phyloP scores from a whole-genome alignment of 2,113 vertebrate species.

The Tautogolabrus adspersus region DNA sequence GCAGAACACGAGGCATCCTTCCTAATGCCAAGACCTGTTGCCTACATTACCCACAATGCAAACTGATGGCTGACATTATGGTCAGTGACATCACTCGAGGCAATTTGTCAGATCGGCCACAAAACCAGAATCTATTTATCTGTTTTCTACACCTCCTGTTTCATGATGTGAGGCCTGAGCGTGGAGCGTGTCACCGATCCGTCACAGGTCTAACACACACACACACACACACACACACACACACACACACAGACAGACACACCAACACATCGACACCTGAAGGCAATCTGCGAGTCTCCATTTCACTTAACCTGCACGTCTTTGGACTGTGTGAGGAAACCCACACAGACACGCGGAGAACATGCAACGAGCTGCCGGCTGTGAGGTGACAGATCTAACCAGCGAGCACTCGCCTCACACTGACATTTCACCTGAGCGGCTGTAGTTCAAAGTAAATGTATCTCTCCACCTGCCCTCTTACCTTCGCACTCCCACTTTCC shows the following conservation, averaged over 20 bases:
- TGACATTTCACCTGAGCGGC: constrained; percentile 52
- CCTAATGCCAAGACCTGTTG: neutral
- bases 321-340: constrained; percentile 36
- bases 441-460: constrained; percentile 42
- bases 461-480: constrained; percentile 17
- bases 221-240: constrained; percentile 25
- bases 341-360: constrained; percentile 27
- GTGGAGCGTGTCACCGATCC: constrained; percentile 18
- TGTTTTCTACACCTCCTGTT: neutral
- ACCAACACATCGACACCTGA: constrained; percentile 34
- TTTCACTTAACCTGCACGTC: constrained; percentile 49
- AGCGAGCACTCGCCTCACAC: neutral
- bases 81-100: neutral
- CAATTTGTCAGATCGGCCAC: neutral
- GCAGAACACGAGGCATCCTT: neutral
- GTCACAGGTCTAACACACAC: constrained; percentile 35
- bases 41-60: neutral
- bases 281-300: constrained; percentile 50
- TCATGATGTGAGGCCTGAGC: neutral
- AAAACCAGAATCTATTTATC: neutral
- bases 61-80: neutral
- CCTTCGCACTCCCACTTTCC: constrained; percentile 30
- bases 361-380: constrained; percentile 33
- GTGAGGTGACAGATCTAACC: constrained; percentile 48
- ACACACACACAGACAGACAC: too few relatives aligned